Conservation (phyloP, 2,888 invertebrate genomes). For the Heterodera filipjevi region DNA sequence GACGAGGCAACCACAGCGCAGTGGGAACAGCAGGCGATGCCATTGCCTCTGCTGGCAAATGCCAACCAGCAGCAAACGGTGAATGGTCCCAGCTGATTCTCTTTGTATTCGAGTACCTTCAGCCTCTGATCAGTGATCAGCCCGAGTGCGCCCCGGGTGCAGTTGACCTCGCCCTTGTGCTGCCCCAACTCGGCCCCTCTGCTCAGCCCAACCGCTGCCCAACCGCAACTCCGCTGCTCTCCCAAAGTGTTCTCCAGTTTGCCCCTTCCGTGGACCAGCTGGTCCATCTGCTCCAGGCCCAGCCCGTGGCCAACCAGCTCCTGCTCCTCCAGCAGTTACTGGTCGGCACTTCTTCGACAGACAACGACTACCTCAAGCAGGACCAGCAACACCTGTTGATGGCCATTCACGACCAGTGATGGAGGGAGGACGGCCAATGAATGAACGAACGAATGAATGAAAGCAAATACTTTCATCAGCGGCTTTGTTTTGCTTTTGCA, state of each 20-base stretch:
- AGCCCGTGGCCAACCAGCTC: neutral
- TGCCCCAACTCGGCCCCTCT: neutral
- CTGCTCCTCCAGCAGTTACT: neutral
- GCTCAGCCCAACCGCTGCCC: neutral
- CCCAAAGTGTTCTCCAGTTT: neutral
- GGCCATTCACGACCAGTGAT: neutral
- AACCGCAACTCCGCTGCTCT: neutral
- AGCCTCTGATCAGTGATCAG: neutral
- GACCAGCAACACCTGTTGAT: conserved; percentile 5
- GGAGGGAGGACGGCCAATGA: too few species aligned
- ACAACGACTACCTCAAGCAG: neutral
- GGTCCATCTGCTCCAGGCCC: neutral
- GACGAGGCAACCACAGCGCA: neutral
- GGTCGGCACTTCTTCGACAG: neutral
- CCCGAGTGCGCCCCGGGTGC: neutral
- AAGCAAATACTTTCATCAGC: too few species aligned
- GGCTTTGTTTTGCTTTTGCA: too few species aligned
- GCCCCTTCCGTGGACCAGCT: neutral
- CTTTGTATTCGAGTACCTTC: neutral
- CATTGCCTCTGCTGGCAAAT: neutral
- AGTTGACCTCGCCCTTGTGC: neutral
- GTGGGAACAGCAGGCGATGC: neutral
- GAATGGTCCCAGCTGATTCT: neutral
- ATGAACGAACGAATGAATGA: too few species aligned
- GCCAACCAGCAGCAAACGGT: neutral